Evolutionary conservation across 2,888 invertebrate species (phyloP).

Genomic region (Eupelmus urozonus): DNA sequence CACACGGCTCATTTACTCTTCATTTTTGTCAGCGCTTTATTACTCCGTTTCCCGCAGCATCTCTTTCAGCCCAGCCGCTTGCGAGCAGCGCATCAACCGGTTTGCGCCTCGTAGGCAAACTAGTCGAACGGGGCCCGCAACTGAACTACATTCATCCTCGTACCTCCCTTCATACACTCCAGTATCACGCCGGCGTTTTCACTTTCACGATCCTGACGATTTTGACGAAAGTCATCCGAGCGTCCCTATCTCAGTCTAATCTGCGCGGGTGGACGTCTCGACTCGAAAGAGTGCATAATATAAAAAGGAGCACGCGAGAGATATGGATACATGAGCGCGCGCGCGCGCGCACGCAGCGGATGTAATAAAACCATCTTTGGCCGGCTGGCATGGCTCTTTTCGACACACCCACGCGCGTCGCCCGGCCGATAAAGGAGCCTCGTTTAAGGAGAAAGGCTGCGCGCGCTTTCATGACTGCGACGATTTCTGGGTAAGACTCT

Average conservation of each 20-base stretch:
- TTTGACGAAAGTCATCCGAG: constrained; percentile 20
- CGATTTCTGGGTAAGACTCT: constrained; percentile 48
- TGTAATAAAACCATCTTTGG: constrained; percentile 66
- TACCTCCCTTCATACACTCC: not conserved
- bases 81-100: constrained; percentile 40
- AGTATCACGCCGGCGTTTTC: constrained; percentile 37
- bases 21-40: not conserved
- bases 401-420: constrained; percentile 71
- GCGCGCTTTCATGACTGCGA: no score
- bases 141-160: not conserved
- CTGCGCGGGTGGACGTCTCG: no score
- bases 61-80: constrained; percentile 20
- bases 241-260: not conserved
- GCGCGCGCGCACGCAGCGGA: constrained; percentile 25
- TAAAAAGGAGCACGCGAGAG: no score
- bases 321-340: no score
- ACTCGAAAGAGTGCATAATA: no score
- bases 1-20: no score
- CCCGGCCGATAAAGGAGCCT: constrained; percentile 18
- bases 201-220: constrained; percentile 22
- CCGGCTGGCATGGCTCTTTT: constrained; percentile 65
- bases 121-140: constrained; percentile 7
- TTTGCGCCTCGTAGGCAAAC: constrained; percentile 28
- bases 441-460: constrained; percentile 38
- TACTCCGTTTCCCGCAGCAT: constrained; percentile 22